Percentiles rank a stretch among this genome's conserved stretches.
Conservation (phyloP, 2,113 vertebrate species). For the Philantomba maxwellii region DNA sequence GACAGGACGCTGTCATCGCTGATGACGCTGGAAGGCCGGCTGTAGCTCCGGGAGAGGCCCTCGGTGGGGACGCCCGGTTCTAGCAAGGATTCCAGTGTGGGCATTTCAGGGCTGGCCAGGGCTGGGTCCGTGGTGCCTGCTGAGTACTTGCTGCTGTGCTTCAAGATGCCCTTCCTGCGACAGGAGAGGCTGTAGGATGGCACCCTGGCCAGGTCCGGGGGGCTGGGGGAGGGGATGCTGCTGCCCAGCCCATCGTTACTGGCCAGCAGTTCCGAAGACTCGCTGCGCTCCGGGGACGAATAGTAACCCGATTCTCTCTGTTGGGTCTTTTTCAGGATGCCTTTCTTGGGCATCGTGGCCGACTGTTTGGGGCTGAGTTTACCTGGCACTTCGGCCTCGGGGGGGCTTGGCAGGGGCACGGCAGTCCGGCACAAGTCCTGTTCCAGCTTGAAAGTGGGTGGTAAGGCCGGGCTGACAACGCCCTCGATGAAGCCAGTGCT, state of each 20-base stretch:
- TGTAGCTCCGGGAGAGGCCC: slow-evolving; percentile 90
- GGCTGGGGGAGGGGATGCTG: slow-evolving; percentile 64
- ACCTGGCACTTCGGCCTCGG: slow-evolving; percentile 70
- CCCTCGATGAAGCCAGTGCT: slow-evolving; percentile 86
- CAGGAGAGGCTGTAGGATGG: slow-evolving; percentile 80
- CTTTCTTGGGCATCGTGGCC: slow-evolving; percentile 93
- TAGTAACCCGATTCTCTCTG: slow-evolving; percentile 96
- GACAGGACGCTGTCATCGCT: slow-evolving; percentile 92
- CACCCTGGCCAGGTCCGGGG: slow-evolving; percentile 75
- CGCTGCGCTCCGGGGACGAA: slow-evolving; percentile 95
- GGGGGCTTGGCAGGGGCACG: slow-evolving; percentile 70
- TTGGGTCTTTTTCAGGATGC: slow-evolving; percentile 97
- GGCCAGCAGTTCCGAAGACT: slow-evolving; percentile 93
- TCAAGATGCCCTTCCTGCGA: slow-evolving; percentile 93
- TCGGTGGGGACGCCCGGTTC: slow-evolving; percentile 80
- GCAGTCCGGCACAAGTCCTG: slow-evolving; percentile 79
- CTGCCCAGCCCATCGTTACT: slow-evolving; percentile 67
- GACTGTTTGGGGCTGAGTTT: slow-evolving; percentile 83
- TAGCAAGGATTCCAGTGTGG: slow-evolving; percentile 79
- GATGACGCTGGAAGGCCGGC: slow-evolving; percentile 90
- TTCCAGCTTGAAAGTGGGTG: slow-evolving; percentile 80
- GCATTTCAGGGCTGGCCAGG: slow-evolving; percentile 70
- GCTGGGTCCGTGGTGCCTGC: slow-evolving; percentile 71
- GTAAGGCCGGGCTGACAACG: slow-evolving; percentile 74
- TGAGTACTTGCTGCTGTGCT: slow-evolving; percentile 94